These are phyloP conservation scores for Neodon shergylaensis DNA, from an alignment of 2,113 vertebrate genomes.

Conservation along the genomic window DNA sequence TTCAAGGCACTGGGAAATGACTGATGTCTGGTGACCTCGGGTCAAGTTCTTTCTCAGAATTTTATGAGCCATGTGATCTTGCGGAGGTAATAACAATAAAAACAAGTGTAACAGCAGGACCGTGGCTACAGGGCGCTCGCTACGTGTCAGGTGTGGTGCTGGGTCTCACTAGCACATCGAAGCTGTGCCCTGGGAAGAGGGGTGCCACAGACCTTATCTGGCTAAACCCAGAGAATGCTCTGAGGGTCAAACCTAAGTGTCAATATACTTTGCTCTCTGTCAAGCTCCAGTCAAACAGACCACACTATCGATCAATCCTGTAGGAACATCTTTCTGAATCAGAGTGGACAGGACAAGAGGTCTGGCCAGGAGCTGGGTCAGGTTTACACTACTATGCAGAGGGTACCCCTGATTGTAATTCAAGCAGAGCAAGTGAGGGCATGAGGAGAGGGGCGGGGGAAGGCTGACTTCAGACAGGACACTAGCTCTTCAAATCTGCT, in stretches of 20 bases:
- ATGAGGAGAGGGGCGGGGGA: no score
- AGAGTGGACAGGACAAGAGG: fast-evolving
- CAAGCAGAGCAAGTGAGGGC: neutral
- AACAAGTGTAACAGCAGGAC: neutral
- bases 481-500: neutral
- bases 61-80: neutral
- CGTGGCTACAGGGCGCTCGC: fast-evolving
- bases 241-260: neutral
- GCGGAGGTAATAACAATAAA: neutral
- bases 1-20: neutral
- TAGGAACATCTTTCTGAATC: neutral
- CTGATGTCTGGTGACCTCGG: neutral
- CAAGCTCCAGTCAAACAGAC: fast-evolving
- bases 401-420: fast-evolving
- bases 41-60: neutral
- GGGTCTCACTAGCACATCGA: neutral
- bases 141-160: neutral
- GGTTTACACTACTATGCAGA: neutral
- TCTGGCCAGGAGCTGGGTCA: neutral
- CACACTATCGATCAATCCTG: fast-evolving
- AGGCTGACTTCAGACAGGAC: fast-evolving
- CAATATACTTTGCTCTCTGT: neutral
- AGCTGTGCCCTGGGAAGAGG: neutral
- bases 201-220: neutral
- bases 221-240: neutral